These are phyloP conservation scores for Drosophila acutilabella DNA, from an alignment of 2,888 invertebrate species.

Conservation along the genomic window DNA sequence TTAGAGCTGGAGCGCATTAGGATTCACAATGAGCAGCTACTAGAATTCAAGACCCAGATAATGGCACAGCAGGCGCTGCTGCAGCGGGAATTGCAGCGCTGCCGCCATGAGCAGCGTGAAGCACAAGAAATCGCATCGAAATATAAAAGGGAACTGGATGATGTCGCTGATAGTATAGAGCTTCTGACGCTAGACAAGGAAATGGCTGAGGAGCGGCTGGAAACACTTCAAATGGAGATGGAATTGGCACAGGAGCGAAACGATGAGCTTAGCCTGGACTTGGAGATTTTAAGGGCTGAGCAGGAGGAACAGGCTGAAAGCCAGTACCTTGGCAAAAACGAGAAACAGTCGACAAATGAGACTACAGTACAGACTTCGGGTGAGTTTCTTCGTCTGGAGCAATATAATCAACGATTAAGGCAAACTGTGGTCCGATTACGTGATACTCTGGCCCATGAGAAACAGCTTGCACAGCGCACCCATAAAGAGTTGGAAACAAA, in stretches of 20 bases:
- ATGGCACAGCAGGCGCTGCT: constrained; percentile 95
- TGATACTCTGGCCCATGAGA: constrained; percentile 97
- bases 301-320: constrained; percentile 86
- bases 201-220: constrained; percentile 98
- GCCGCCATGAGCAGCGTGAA: constrained; percentile 94
- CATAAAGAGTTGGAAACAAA: constrained; percentile 96
- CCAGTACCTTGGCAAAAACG: constrained; percentile 52
- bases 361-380: constrained; percentile 82
- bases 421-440: constrained; percentile 97
- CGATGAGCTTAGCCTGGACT: constrained; percentile 95
- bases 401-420: constrained; percentile 95
- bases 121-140: constrained; percentile 92
- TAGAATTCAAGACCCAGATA: constrained; percentile 97
- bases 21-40: constrained; percentile 95
- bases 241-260: constrained; percentile 95
- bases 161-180: constrained; percentile 96
- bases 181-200: constrained; percentile 99
- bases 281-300: constrained; percentile 92
- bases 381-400: constrained; percentile 93
- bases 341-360: constrained; percentile 56
- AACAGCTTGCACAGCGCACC: constrained; percentile 94
- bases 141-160: constrained; percentile 96
- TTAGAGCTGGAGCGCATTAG: constrained; percentile 95
- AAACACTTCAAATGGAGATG: constrained; percentile 93
- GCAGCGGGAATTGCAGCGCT: constrained; percentile 93